Evolutionary conservation across 2,113 vertebrate genomes (phyloP).

Genomic region (Peromyscus californicus): DNA sequence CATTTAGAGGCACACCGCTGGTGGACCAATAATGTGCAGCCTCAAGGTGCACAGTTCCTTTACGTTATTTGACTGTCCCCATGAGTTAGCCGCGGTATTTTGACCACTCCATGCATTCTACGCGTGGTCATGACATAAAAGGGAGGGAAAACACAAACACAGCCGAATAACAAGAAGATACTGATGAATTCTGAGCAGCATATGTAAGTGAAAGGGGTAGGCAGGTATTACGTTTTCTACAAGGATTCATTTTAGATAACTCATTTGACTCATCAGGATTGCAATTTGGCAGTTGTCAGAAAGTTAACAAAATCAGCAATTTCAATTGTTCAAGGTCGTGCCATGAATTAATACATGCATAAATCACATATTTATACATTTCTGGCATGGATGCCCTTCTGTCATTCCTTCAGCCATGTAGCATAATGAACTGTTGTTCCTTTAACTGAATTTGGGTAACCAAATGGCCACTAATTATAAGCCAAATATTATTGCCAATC

Average conservation of each 20-base stretch:
- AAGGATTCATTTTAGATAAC: constrained; percentile 76
- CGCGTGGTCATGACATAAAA: neutral
- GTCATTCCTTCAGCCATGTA: neutral
- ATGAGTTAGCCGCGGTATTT: neutral
- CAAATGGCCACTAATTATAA: constrained; percentile 33
- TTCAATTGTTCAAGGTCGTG: constrained; percentile 68
- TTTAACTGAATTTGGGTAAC: constrained; percentile 47
- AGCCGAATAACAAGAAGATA: neutral
- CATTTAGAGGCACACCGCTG: neutral
- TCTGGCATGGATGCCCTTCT: neutral
- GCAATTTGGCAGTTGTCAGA: constrained; percentile 75
- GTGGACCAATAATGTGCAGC: neutral
- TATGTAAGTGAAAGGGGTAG: constrained; percentile 60
- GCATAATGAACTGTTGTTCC: constrained; percentile 19
- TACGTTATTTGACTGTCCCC: neutral
- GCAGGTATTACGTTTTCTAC: constrained; percentile 68
- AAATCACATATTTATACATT: neutral
- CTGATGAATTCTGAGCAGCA: constrained; percentile 57
- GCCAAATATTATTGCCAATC: constrained; percentile 19
- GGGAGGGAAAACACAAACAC: neutral
- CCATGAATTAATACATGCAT: neutral
- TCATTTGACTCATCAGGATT: constrained; percentile 74
- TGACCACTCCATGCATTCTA: neutral
- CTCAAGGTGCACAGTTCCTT: neutral
- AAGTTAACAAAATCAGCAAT: constrained; percentile 67